Base-by-base conservation (phyloP, 1,140 invertebrate species). In the Cherax quadricarinatus region DNA sequence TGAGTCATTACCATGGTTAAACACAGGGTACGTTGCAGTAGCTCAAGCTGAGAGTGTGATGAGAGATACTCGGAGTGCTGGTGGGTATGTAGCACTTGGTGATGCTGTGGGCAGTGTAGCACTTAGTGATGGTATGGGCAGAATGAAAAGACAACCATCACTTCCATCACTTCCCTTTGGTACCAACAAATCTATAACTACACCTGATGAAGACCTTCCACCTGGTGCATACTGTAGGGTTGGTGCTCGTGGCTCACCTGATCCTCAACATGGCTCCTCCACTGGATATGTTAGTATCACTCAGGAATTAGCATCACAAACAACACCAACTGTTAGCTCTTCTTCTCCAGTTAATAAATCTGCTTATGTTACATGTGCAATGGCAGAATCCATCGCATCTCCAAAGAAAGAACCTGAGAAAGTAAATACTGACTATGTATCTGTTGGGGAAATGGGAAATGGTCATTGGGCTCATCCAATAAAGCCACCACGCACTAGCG, bases 351-450 rank as follows among this genome's bases (percentile, higher is more conserved):
- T 81, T 82, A 83, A 53, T 53, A 91, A 86, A 51, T 49, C 83
- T 70, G 84, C 90, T 2, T 91, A 91, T 87, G 90, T 91, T 62
- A 91, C 90, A 57, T 91, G 84, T 87, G 90, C 90, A 62, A 91
- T 91, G 85, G 90, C 90, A 51, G 85, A 91, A 81, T 79, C 90
- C 12, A 57, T 91, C 21, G 73, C 57, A 41, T 91, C 90, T 5
- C 90, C 90, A 48, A 91, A 49, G 21, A 91, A 86, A 30, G 75
- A 82, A 21, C 90, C 84, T n/a, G 78, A 81, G 16, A 91, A 87
- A 73, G 78, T 51, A 51, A 80, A 21, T 3, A 57, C 30, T 30
- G 88, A 81, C 51, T 86, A 91, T 82, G 90, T 91, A 6, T 57
- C 90, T 86, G 84, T 86, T 49, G 90, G 90, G n/a, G 90, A 91